A percentile compares a stretch with the other conserved stretches of the same genome.
Conservation (phyloP, 2,113 vertebrate species). For the Terrapene triunguis region DNA sequence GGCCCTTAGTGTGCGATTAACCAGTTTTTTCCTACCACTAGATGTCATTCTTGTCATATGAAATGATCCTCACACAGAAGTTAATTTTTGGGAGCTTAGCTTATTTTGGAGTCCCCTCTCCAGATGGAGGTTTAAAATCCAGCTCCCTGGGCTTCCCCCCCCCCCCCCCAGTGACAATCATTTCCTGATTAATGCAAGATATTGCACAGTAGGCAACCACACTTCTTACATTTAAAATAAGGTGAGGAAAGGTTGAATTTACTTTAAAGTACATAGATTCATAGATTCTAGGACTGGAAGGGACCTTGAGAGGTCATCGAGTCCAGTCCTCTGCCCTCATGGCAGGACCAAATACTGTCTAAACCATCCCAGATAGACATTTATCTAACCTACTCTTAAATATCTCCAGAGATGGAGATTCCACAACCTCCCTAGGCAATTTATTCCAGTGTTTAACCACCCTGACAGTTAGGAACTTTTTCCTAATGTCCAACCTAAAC, state of each 20-base stretch:
- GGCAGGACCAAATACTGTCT: too few species aligned
- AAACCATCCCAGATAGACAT: too few species aligned
- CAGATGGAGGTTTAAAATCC: background rate
- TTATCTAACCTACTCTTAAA: too few species aligned
- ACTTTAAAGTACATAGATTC: background rate
- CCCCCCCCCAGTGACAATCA: background rate
- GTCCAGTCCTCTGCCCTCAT: too few species aligned
- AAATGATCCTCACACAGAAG: background rate
- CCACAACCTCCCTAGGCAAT: too few species aligned
- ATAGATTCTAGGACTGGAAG: too few species aligned
- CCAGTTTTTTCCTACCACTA: constrained; percentile 45
- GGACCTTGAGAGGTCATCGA: too few species aligned
- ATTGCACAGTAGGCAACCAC: background rate
- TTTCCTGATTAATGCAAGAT: background rate
- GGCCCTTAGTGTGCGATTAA: background rate
- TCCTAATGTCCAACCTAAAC: too few species aligned
- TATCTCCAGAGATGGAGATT: too few species aligned
- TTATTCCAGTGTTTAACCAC: too few species aligned
- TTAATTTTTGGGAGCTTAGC: background rate
- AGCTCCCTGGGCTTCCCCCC: background rate
- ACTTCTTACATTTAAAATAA: background rate
- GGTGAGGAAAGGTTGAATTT: background rate
- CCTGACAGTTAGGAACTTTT: too few species aligned
- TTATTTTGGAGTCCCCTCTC: background rate
- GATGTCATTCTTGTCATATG: constrained; percentile 28